Base-by-base conservation (phyloP, 1,140 invertebrate species). In the Drosophila miranda region DNA sequence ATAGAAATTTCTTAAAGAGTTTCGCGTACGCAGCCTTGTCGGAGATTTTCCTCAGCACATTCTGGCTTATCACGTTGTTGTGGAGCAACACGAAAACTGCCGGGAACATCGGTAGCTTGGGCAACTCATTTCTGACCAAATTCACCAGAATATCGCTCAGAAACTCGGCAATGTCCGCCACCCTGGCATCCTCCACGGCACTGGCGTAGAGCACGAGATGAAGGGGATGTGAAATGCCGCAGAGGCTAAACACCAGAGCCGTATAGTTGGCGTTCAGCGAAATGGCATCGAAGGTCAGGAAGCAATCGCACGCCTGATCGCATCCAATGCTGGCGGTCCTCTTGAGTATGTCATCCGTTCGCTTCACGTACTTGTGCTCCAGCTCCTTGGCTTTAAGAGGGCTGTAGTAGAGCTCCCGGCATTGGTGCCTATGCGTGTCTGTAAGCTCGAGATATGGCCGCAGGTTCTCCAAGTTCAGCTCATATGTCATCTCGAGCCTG, bases 301-400 rank as follows among this genome's bases (percentile, higher is more conserved):
- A 77, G 43, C 70, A 74, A 1, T 74, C 74, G 26, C 63, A 74
- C 5, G 62, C 70, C 63, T 51, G 8, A 0, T 14, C 19, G 7
- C 62, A 13, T 4, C 34, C 34, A 38, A 38, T 44, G 0, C 0
- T 0, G 0, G 13, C 45, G 7, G 44, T 42, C 1, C 9, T 34
- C 1, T 44, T 16, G 1, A 38, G 34, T 0, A 75, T 30, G 6
- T 45, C 6, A 0, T 13, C 26, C 0, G 56, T 74, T 9, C 59
- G 70, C 42, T 77, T 77, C 8, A 77, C 2, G 16, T 77, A 77
- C 14, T 73, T 77, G 26, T 77, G 49, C 4, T n/a, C 9, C 4
- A 38, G 34, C 34, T 38, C 34, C 34, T 38, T 38, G 34, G 11
- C 34, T 4, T 38, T 38, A 1, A 38, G 11, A 11, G 34, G 34